Percentiles rank a stretch among this genome's conserved stretches.
Evolutionary conservation across 2,113 vertebrate genomes (phyloP).

Genomic region (Thunnus thynnus): DNA sequence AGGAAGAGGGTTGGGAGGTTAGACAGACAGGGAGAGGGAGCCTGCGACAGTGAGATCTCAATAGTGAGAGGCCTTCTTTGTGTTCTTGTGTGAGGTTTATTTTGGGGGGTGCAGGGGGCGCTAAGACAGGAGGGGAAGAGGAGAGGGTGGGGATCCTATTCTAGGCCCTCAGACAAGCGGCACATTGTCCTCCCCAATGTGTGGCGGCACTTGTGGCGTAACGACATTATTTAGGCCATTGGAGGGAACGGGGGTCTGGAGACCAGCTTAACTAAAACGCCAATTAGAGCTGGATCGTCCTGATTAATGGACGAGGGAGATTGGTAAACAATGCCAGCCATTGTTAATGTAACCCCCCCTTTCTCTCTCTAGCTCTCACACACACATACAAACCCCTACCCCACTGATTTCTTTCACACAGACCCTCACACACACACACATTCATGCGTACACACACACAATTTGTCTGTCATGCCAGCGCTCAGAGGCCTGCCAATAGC

Average conservation of each 20-base stretch:
- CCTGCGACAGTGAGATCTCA: conserved; percentile 82
- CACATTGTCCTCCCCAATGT: conserved; percentile 83
- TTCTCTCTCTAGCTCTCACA: neutral
- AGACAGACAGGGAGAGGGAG: conserved; percentile 73
- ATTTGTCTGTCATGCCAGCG: conserved; percentile 44
- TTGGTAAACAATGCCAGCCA: conserved; percentile 82
- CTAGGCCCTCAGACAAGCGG: conserved; percentile 80
- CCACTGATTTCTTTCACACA: conserved; percentile 68
- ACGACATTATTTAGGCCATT: conserved; percentile 84
- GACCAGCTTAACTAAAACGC: conserved; percentile 85
- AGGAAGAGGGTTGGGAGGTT: conserved; percentile 16
- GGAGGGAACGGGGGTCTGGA: conserved; percentile 79
- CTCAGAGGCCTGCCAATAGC: conserved; percentile 59
- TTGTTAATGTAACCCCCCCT: conserved; percentile 70
- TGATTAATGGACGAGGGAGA: conserved; percentile 84
- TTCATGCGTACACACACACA: conserved; percentile 23
- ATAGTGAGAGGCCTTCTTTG: conserved; percentile 84
- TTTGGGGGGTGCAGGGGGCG: conserved; percentile 72
- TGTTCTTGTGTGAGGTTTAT: conserved; percentile 82
- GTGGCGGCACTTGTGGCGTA: conserved; percentile 83
- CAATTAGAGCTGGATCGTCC: conserved; percentile 85
- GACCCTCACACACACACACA: conserved; percentile 43
- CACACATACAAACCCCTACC: conserved; percentile 47
- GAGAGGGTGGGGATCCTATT: conserved; percentile 76
- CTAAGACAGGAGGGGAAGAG: conserved; percentile 73